phyloP scores from a whole-genome alignment of 2,888 invertebrate species.

The Rhopalosiphum nymphaeae region DNA sequence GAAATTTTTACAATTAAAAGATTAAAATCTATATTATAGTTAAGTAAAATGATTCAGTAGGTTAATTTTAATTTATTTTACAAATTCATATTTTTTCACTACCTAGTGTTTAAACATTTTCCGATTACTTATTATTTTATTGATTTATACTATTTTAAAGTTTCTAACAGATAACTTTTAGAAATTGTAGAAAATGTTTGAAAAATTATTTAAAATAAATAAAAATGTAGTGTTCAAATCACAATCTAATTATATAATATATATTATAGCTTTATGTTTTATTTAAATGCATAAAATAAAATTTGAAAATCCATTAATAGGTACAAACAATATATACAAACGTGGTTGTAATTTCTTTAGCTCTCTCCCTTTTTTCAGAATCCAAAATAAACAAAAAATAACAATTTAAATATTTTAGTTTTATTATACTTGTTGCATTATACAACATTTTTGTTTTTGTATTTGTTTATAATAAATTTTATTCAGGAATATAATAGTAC shows the following conservation, averaged over 20 bases:
- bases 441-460: not conserved
- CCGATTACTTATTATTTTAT: not conserved
- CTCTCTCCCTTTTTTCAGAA: not conserved
- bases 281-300: not conserved
- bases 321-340: not conserved
- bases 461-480: not conserved
- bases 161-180: not conserved
- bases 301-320: not conserved
- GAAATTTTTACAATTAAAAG: not conserved
- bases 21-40: not conserved
- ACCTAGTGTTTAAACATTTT: not conserved
- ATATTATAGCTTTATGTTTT: not conserved
- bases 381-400: constrained; percentile 5
- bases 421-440: not conserved
- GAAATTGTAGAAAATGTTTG: not conserved
- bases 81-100: not conserved
- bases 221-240: not conserved
- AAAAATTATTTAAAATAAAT: not conserved
- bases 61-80: not conserved
- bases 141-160: not conserved
- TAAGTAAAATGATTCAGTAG: not conserved
- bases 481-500: too few species aligned
- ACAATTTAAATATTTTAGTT: constrained; percentile 1
- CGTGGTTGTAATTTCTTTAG: not conserved
- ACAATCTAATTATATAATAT: not conserved